Conservation (phyloP, 2,113 vertebrate genomes). For the Gymnarchus niloticus region DNA sequence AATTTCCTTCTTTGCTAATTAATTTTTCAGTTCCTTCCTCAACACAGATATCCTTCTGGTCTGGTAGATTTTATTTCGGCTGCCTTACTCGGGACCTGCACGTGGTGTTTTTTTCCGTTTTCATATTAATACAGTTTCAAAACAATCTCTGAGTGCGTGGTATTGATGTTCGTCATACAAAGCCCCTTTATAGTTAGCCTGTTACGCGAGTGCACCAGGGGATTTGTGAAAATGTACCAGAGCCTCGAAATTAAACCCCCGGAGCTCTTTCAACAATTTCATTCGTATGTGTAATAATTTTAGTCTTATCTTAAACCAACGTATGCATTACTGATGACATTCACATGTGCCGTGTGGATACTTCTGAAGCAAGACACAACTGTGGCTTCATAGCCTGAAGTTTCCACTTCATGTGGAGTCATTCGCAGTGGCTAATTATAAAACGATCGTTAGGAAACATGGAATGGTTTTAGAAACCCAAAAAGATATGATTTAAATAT, state of each 20-base stretch:
- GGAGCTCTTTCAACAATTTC: background rate
- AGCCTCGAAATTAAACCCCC: background rate
- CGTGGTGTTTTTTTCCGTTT: background rate
- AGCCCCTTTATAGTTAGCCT: background rate
- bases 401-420: constrained; percentile 10
- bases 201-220: background rate
- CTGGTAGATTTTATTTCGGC: background rate
- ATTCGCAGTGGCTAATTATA: background rate
- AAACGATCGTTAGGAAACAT: background rate
- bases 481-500: background rate
- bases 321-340: background rate
- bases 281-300: constrained; percentile 13
- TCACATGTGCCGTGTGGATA: constrained; percentile 5
- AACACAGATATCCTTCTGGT: background rate
- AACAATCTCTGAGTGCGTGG: background rate
- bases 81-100: background rate
- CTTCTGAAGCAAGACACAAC: background rate
- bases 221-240: background rate
- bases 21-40: background rate
- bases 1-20: background rate
- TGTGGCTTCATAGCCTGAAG: background rate
- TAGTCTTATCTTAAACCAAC: constrained; percentile 4
- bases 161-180: background rate
- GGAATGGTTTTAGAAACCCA: background rate
- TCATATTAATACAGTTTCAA: background rate